Percentiles rank a stretch among this genome's conserved stretches.
Conservation (phyloP, 2,113 vertebrate species). For the Rhynchopsitta pachyrhyncha region DNA sequence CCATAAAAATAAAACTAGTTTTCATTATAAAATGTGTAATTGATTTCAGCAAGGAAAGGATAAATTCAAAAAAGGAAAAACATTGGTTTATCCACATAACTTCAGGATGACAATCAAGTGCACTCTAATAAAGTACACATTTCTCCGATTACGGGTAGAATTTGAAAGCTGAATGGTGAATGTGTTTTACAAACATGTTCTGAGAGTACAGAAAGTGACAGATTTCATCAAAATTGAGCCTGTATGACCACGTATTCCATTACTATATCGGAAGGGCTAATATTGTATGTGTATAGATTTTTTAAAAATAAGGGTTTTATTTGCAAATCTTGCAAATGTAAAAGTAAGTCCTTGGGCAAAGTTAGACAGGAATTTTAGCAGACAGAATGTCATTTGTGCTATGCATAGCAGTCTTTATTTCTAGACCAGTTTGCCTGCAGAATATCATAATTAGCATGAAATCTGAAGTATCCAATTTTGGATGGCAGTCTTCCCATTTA, state of each 20-base stretch:
- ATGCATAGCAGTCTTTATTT: neutral
- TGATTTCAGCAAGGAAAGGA: neutral
- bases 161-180: neutral
- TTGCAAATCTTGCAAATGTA: neutral
- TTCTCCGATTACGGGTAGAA: neutral
- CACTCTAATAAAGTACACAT: neutral
- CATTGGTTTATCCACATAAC: neutral
- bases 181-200: neutral
- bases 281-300: neutral
- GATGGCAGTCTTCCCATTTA: neutral
- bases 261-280: neutral
- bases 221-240: neutral
- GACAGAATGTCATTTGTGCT: neutral
- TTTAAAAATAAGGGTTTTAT: accelerated
- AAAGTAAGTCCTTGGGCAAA: conserved; percentile 2
- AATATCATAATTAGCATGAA: neutral
- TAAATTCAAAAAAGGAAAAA: neutral
- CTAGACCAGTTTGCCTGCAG: neutral
- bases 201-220: neutral
- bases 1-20: neutral
- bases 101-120: neutral
- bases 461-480: neutral
- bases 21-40: neutral
- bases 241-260: neutral
- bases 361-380: neutral